phyloP scores from a whole-genome alignment of 2,888 invertebrate genomes.

The Phengaris arion region DNA sequence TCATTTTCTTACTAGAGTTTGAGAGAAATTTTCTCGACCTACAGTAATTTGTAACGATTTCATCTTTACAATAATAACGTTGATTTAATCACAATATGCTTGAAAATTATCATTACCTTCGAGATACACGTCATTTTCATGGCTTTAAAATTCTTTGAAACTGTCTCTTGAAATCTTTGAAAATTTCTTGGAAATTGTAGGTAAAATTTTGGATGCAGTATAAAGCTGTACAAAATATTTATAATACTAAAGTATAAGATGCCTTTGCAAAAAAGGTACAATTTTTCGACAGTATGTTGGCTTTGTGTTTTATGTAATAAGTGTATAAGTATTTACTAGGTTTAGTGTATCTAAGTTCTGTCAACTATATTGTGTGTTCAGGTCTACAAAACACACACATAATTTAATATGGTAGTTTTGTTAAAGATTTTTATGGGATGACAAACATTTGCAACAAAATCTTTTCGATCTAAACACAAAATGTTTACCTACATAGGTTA shows the following conservation, averaged over 20 bases:
- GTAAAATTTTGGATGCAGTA: not conserved
- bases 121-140: not conserved
- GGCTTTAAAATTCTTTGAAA: not conserved
- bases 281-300: not conserved
- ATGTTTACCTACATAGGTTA: not conserved
- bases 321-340: not conserved
- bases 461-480: not conserved
- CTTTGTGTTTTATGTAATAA: not conserved
- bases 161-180: no score
- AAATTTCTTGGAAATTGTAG: not conserved
- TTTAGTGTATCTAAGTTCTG: no score
- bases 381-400: no score
- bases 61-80: not conserved
- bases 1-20: not conserved
- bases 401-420: no score
- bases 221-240: not conserved
- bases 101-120: not conserved
- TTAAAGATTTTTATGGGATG: no score
- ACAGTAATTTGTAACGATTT: slow-evolving; percentile 1
- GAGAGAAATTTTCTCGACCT: not conserved
- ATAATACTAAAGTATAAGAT: not conserved
- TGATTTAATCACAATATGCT: not conserved
- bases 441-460: no score
- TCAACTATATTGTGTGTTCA: no score
- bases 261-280: no score